Conservation (phyloP, 2,797 vertebrate species). For the Thamnophis elegans region DNA sequence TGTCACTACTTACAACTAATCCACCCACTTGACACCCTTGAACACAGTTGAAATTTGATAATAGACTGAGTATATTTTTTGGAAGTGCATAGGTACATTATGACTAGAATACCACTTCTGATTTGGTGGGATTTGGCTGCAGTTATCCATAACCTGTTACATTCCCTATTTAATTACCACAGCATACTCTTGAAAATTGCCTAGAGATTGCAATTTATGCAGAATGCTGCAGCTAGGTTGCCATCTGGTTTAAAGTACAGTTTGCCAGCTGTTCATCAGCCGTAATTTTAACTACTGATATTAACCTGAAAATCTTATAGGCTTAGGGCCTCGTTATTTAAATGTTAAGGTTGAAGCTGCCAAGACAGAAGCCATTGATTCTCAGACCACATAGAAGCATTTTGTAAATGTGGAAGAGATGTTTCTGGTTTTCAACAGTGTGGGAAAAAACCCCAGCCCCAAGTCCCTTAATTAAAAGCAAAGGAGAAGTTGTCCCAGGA, state of each 20-base stretch:
- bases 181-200: neutral
- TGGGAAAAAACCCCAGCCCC: neutral
- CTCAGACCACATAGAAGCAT: neutral
- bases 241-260: neutral
- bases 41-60: neutral
- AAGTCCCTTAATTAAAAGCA: neutral
- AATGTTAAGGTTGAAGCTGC: neutral
- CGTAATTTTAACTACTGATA: neutral
- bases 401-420: neutral
- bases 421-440: neutral
- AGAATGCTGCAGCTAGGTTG: neutral
- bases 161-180: neutral
- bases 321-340: neutral
- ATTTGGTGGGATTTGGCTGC: neutral
- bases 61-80: neutral
- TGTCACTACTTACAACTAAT: neutral
- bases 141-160: neutral
- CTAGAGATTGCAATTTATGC: neutral
- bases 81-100: neutral
- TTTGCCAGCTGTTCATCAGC: neutral
- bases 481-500: neutral
- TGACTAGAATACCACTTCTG: neutral
- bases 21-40: neutral
- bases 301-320: neutral
- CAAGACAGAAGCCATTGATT: neutral